Percentiles rank a stretch among this genome's conserved stretches.
These are phyloP conservation scores for Equus quagga DNA, from an alignment of 2,113 vertebrate genomes.

Conservation along the genomic window DNA sequence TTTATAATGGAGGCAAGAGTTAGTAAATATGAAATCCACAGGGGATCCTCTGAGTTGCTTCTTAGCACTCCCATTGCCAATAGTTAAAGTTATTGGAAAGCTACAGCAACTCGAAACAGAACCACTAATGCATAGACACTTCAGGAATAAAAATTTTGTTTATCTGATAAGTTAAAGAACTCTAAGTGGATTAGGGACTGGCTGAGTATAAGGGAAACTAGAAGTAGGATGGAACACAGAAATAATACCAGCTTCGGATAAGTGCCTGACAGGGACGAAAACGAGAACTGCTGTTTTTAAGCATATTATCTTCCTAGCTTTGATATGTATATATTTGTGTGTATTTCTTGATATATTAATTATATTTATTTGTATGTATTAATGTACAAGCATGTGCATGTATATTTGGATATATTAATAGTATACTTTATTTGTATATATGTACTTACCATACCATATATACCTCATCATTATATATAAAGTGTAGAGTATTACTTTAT, in stretches of 20 bases:
- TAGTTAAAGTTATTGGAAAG: background rate
- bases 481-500: background rate
- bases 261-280: background rate
- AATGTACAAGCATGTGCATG: background rate
- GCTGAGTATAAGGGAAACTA: background rate
- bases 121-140: background rate
- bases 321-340: background rate
- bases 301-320: background rate
- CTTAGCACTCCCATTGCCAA: background rate
- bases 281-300: background rate
- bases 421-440: background rate
- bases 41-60: background rate
- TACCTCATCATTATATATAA: background rate
- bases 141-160: background rate
- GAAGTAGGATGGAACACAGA: background rate
- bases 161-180: background rate
- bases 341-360: background rate
- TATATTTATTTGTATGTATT: background rate
- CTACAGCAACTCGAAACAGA: background rate
- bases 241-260: background rate
- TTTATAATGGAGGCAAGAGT: background rate
- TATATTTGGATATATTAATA: background rate
- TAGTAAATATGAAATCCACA: background rate
- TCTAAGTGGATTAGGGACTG: background rate
- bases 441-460: background rate